Base-by-base conservation (phyloP, 2,888 invertebrate genomes). In the Cataglyphis livida region DNA sequence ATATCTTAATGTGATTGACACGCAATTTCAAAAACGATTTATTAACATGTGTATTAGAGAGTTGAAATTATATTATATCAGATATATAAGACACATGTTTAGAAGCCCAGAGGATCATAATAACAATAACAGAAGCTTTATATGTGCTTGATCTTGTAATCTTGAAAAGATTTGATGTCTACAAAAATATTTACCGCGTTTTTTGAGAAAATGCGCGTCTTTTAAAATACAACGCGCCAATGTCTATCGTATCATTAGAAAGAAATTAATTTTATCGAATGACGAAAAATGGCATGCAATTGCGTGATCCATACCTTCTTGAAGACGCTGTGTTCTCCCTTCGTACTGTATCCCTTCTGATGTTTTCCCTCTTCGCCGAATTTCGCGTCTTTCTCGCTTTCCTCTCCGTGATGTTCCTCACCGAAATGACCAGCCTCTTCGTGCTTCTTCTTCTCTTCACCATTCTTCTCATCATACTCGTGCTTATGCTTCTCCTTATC, bases 251-350 rank as follows among this genome's bases (percentile, higher is more conserved):
- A 51, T 51, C 18, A 35, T 48, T 59, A 73, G 3, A 65, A 32
- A 54, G 21, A 38, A 25, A 64, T 65, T 10, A 1, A 64, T 75
- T 57, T 21, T 3, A 4, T 57, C 15, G 18, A 57, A 10, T n/a
- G 25, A 38, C 1, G 3, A 57, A 18, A 51, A 51, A 59, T 1
- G 18, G 3, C 18, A 28, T 6, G 21, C 18, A 68, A 68, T 25
- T 3, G 3, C n/a, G 61, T 6, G 6, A 44, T 15, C 65, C 28
- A 0, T 35, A 92, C 94, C 90, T 97, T 97, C 91, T 97, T 97
- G 93, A 97, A 97, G 65, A 97, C 95, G 91, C 96, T 97, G 92
- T 97, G 97, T 90, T 96, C 96, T 1, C 97, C 97, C 93, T 97
- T 97, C 0, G 97, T 97, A 92, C 96, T 97, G 93, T 97, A 97